A percentile compares a stretch with the other conserved stretches of the same genome.
These are phyloP conservation scores for Drosophila repletoides DNA, from an alignment of 1,140 invertebrate species.

Conservation along the genomic window DNA sequence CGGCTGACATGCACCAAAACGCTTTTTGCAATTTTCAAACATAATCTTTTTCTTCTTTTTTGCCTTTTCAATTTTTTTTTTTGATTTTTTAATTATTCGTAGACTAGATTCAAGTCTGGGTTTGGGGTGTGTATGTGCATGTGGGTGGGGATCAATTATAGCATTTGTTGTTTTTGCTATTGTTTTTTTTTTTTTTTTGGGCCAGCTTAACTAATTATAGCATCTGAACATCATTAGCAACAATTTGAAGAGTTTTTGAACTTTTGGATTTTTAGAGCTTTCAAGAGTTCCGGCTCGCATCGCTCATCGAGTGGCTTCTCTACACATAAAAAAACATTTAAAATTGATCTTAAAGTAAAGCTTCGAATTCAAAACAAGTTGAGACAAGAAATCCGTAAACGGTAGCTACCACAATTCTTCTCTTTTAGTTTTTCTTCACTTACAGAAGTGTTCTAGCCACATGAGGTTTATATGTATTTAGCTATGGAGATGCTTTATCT, in stretches of 20 bases:
- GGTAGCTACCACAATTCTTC: constrained; percentile 26
- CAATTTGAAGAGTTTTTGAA: background rate
- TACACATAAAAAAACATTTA: constrained; percentile 1
- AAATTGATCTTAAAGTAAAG: constrained; percentile 23
- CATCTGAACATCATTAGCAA: constrained; percentile 50
- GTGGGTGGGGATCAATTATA: constrained; percentile 21
- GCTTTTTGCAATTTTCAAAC: constrained; percentile 48
- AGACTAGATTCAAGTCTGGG: background rate
- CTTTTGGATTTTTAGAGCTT: background rate
- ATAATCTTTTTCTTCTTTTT: constrained; percentile 3
- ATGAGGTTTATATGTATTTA: background rate
- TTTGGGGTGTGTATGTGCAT: background rate
- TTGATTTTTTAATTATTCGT: constrained; percentile 29
- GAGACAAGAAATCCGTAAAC: constrained; percentile 36
- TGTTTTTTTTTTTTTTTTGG: constrained; percentile 26
- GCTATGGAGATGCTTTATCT: too few species aligned
- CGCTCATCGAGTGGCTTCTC: constrained; percentile 22
- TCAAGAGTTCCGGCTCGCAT: constrained; percentile 69
- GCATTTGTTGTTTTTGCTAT: background rate
- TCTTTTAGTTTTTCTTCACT: background rate
- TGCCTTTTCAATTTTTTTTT: constrained; percentile 6
- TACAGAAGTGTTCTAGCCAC: background rate
- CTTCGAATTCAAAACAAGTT: constrained; percentile 23
- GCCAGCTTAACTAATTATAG: constrained; percentile 68
- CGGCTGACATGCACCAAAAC: constrained; percentile 59